Conservation (phyloP, 2,888 invertebrate genomes). For the Eilema depressum region DNA sequence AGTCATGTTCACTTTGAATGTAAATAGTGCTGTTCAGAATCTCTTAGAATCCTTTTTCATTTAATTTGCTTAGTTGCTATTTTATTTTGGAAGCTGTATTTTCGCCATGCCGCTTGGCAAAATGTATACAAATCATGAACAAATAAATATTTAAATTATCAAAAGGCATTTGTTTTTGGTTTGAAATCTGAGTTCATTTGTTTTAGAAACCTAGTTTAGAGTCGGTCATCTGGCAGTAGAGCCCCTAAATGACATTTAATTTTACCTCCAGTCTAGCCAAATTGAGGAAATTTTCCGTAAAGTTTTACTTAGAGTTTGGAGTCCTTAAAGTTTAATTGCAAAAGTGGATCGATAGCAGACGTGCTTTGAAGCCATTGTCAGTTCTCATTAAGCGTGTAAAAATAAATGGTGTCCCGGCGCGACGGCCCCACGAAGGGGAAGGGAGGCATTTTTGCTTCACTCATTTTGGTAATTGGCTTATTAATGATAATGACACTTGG, state of each 20-base stretch:
- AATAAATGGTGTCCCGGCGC: conserved; percentile 74
- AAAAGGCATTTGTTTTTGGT: too few species aligned
- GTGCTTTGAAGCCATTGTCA: conserved; percentile 68
- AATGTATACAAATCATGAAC: too few species aligned
- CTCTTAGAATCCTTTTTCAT: too few species aligned
- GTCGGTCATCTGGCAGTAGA: not conserved
- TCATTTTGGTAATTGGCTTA: conserved; percentile 64
- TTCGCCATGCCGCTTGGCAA: too few species aligned
- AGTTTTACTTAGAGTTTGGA: not conserved
- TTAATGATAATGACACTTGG: conserved; percentile 54
- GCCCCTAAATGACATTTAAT: not conserved
- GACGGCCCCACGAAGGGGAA: conserved; percentile 54
- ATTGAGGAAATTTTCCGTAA: not conserved
- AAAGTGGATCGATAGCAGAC: conserved; percentile 61
- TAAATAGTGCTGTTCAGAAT: too few species aligned
- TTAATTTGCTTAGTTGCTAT: too few species aligned
- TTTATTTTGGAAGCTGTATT: too few species aligned
- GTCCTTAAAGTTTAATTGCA: conserved; percentile 35
- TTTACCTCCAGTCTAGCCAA: not conserved
- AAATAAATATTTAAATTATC: too few species aligned
- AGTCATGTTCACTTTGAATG: too few species aligned
- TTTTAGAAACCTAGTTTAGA: too few species aligned
- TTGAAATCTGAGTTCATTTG: too few species aligned
- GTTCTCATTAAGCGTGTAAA: conserved; percentile 79
- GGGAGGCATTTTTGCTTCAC: conserved; percentile 56